Evolutionary conservation across 2,797 vertebrate species (phyloP).

Genomic region (Fistularia tabacaria): DNA sequence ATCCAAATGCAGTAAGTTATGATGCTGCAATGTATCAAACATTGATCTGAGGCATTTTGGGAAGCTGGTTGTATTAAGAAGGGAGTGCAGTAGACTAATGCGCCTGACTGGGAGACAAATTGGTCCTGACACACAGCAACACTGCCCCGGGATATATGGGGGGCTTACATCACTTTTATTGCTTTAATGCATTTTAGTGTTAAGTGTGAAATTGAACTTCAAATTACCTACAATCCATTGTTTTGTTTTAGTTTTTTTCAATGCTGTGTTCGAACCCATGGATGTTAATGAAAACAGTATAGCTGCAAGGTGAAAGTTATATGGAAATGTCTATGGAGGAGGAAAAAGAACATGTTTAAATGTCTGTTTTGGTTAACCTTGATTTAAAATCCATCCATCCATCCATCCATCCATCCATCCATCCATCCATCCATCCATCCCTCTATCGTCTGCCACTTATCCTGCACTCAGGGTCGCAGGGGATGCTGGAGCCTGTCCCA

Average conservation of each 20-base stretch:
- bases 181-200: conserved; percentile 75
- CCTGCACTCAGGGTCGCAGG: no score
- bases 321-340: no score
- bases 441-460: no score
- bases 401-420: no score
- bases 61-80: conserved; percentile 68
- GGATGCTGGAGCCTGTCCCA: no score
- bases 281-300: conserved; percentile 8
- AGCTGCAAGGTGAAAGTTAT: no score
- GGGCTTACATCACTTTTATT: conserved; percentile 71
- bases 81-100: conserved; percentile 70
- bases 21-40: conserved; percentile 66
- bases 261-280: conserved; percentile 25
- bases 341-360: no score
- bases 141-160: conserved; percentile 71
- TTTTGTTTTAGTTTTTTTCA: conserved; percentile 32
- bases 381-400: no score
- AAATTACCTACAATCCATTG: conserved; percentile 65
- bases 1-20: conserved; percentile 68
- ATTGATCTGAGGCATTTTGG: conserved; percentile 70
- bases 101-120: conserved; percentile 79
- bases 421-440: no score
- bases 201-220: conserved; percentile 72
- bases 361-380: no score
- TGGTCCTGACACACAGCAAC: conserved; percentile 65